A percentile compares a stretch with the other conserved stretches of the same genome.
Conservation (phyloP, 2,113 vertebrate species). For the Elephas maximus region DNA sequence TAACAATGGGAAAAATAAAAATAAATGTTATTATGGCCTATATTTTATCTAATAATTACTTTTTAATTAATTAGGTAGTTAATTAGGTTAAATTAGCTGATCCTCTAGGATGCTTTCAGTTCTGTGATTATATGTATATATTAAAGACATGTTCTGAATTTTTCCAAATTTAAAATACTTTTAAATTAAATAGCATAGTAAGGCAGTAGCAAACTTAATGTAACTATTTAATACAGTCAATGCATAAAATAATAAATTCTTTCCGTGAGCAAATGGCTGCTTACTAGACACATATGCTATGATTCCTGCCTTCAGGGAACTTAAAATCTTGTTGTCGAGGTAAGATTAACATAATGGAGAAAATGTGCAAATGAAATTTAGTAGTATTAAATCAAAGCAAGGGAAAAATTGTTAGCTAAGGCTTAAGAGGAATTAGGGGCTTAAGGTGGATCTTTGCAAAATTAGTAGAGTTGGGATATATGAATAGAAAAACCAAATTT, state of each 20-base stretch:
- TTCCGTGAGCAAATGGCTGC: neutral
- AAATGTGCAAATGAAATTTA: conserved; percentile 47
- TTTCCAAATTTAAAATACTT: neutral
- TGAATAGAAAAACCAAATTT: neutral
- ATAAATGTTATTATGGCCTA: conserved; percentile 69
- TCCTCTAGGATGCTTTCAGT: conserved; percentile 42
- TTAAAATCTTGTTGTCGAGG: neutral
- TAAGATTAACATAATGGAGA: neutral
- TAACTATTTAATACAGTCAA: neutral
- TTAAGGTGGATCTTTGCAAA: conserved; percentile 4
- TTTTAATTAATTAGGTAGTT: conserved; percentile 57
- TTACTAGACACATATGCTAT: neutral
- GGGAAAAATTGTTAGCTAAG: neutral
- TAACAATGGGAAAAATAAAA: conserved; percentile 72
- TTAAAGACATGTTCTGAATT: conserved; percentile 11
- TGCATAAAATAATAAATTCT: neutral
- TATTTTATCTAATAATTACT: conserved; percentile 70
- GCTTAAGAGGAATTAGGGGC: conserved; percentile 9
- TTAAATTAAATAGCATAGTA: conserved; percentile 46
- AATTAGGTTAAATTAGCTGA: conserved; percentile 43
- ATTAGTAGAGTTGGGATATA: neutral
- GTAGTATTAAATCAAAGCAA: neutral
- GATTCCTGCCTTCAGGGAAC: conserved; percentile 14
- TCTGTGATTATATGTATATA: neutral
- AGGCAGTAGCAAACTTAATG: neutral